Conservation (phyloP, 2,113 vertebrate species). For the Nibea albiflora region DNA sequence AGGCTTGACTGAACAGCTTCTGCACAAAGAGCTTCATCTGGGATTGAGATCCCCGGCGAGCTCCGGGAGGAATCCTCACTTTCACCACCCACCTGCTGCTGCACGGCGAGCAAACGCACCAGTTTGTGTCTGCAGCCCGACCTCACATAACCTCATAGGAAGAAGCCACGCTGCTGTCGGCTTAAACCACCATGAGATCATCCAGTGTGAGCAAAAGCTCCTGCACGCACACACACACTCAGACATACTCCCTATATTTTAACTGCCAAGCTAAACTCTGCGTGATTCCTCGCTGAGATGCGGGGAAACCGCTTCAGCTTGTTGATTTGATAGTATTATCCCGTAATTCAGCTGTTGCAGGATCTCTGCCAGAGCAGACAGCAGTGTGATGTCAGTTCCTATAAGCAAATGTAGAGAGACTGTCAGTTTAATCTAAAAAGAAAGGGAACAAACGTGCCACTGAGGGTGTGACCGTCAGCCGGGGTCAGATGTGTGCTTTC, state of each 20-base stretch:
- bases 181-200: slow-evolving; percentile 27
- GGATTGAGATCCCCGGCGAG: slow-evolving; percentile 2
- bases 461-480: neutral
- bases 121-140: slow-evolving; percentile 16
- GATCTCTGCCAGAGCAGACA: slow-evolving; percentile 37
- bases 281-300: neutral
- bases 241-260: neutral
- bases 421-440: slow-evolving; percentile 29
- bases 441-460: slow-evolving; percentile 2
- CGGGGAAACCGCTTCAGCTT: slow-evolving; percentile 16
- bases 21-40: slow-evolving; percentile 3
- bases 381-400: slow-evolving; percentile 54
- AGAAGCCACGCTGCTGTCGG: neutral
- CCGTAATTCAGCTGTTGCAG: slow-evolving; percentile 59
- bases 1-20: slow-evolving; percentile 10
- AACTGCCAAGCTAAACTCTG: neutral
- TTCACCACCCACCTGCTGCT: neutral
- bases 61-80: slow-evolving; percentile 12
- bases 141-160: slow-evolving; percentile 8
- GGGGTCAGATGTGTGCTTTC: slow-evolving; percentile 15
- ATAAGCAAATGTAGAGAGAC: slow-evolving; percentile 45
- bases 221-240: neutral
- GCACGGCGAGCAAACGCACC: slow-evolving; percentile 3
- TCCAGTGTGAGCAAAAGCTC: slow-evolving; percentile 3
- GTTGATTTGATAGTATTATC: slow-evolving; percentile 50